Conservation (phyloP, 2,888 invertebrate species). For the Thera obeliscata region DNA sequence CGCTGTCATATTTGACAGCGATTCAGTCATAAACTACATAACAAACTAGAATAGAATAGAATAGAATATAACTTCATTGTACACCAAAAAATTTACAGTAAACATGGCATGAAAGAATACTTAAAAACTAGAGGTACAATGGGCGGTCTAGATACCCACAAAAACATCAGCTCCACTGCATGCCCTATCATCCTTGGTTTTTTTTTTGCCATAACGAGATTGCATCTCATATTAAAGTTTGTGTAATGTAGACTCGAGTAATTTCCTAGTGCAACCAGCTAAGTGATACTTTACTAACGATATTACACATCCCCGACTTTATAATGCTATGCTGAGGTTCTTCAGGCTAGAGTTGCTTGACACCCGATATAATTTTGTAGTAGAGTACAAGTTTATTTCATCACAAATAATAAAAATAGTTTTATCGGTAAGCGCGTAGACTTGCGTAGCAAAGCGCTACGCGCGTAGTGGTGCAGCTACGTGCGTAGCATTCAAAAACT, state of each 20-base stretch:
- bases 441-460: constrained; percentile 11
- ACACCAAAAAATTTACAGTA: too few species aligned
- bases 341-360: background rate
- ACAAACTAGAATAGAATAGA: too few species aligned
- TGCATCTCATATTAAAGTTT: constrained; percentile 22
- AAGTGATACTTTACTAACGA: constrained; percentile 13
- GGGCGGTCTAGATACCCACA: too few species aligned
- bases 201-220: constrained; percentile 20
- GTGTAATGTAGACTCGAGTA: constrained; percentile 12
- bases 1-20: too few species aligned
- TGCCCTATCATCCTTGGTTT: background rate
- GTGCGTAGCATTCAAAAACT: constrained; percentile 16
- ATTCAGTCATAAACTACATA: too few species aligned
- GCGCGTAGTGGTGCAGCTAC: constrained; percentile 17
- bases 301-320: constrained; percentile 20
- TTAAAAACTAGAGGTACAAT: too few species aligned
- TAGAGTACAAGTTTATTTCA: background rate
- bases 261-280: constrained; percentile 13
- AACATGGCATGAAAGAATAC: too few species aligned
- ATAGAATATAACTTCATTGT: too few species aligned
- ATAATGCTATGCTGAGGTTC: constrained; percentile 12
- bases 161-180: too few species aligned
- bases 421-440: constrained; percentile 3
- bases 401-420: background rate
- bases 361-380: background rate